phyloP scores from a whole-genome alignment of 2,797 vertebrate species.

The Iguana delicatissima region DNA sequence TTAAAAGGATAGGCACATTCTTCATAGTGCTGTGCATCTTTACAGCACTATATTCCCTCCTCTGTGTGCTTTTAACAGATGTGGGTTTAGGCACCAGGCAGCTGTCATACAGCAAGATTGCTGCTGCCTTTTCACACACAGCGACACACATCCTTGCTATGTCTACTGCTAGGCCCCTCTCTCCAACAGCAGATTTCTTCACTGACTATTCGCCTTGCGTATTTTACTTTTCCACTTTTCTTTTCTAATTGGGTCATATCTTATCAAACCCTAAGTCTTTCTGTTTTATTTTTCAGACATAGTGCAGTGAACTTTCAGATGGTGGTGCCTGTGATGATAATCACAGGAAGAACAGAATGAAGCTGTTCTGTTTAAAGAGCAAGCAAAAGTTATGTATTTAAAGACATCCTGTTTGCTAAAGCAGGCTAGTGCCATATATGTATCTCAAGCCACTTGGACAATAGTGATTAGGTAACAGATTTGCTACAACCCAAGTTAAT shows the following conservation, averaged over 20 bases:
- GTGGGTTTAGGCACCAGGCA: background rate
- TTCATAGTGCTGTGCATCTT: background rate
- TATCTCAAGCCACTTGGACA: background rate
- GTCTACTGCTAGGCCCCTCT: background rate
- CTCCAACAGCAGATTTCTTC: background rate
- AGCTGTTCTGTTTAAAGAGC: background rate
- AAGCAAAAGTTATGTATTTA: background rate
- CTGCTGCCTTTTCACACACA: background rate
- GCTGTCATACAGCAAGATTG: background rate
- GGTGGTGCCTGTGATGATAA: background rate
- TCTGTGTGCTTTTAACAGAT: background rate
- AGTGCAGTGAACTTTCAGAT: background rate
- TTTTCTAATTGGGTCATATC: background rate
- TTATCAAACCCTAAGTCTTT: background rate
- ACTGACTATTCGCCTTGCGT: background rate
- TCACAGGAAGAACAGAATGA: background rate
- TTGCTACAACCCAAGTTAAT: background rate
- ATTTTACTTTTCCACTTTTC: background rate
- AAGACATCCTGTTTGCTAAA: background rate
- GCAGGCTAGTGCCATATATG: background rate
- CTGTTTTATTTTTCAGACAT: background rate
- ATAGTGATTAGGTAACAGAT: background rate
- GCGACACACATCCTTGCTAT: background rate
- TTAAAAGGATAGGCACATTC: background rate
- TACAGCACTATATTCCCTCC: background rate